Base-by-base conservation (phyloP, 1,140 invertebrate genomes). In the Tetraneura akinire region DNA sequence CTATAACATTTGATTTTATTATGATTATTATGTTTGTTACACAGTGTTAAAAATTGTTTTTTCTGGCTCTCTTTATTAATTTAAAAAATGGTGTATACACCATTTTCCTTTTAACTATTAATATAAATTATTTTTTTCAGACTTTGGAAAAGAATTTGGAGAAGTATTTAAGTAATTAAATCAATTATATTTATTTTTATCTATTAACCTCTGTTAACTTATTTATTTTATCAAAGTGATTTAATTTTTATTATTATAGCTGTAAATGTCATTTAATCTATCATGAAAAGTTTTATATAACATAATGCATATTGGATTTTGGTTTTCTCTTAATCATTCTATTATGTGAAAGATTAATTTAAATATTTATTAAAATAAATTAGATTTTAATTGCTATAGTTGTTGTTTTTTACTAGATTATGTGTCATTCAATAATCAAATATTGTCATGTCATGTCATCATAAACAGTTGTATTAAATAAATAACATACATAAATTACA, bases 111-210 rank as follows among this genome's bases (percentile, higher is more conserved):
- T n/a, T n/a, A n/a, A n/a, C n/a, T n/a, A n/a, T n/a, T 32, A n/a
- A 26, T 60, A 37, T 47, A 23, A 23, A 10, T 76, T 78, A 23
- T 60, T 29, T 60, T 37, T 60, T 78, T 78, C 32, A 78, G 73
- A 37, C 21, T 10, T 18, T 78, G 73, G 73, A 78, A 26, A 60
- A 78, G 37, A 60, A 10, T 45, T 78, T 78, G 73, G 55, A 78
- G 23, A 60, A 78, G 45, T 78, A 78, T 45, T 78, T 9, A 60
- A 78, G 60, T 32, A 71, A 21, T 57, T 10, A 37, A 74, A 45
- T 18, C 0, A 60, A 47, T 49, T 8, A 68, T 66, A 29, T 45
- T 14, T 68, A 37, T 37, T 37, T 37, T 37, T 37, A 37, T 3
- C 32, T 37, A 37, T 37, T 37, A 49, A 71, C 71, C 26, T 53